Conservation (phyloP, 2,797 vertebrate genomes). For the Allobates femoralis region DNA sequence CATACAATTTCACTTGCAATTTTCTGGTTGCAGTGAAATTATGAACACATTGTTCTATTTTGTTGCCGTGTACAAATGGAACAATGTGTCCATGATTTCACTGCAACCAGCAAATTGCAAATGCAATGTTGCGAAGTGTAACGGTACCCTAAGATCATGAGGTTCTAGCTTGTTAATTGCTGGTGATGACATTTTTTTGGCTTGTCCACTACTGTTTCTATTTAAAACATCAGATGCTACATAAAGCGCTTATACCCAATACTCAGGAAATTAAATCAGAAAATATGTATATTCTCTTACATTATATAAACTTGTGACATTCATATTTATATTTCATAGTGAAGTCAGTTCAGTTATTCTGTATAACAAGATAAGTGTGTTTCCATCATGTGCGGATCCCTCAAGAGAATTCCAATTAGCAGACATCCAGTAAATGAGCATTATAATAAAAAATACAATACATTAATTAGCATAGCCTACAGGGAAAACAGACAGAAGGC, state of each 20-base stretch:
- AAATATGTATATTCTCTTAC: not conserved
- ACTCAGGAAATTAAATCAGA: not conserved
- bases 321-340: too few relatives aligned
- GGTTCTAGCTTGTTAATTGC: not conserved
- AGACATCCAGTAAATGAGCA: conserved; percentile 25
- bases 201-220: not conserved
- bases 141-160: not conserved
- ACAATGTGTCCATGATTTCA: too few relatives aligned
- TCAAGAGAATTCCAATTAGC: conserved; percentile 25
- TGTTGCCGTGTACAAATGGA: too few relatives aligned
- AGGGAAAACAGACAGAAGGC: conserved; percentile 17
- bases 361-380: not conserved
- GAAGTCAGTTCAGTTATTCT: not conserved
- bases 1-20: too few relatives aligned
- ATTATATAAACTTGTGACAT: not conserved
- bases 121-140: too few relatives aligned
- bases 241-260: not conserved
- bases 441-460: conserved; percentile 27
- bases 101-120: too few relatives aligned
- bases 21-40: too few relatives aligned
- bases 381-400: not conserved
- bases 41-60: too few relatives aligned
- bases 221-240: not conserved
- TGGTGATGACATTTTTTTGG: not conserved
- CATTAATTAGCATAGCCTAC: conserved; percentile 8